Conservation (phyloP, 2,797 vertebrate species). For the Sebastes hubbsi region DNA sequence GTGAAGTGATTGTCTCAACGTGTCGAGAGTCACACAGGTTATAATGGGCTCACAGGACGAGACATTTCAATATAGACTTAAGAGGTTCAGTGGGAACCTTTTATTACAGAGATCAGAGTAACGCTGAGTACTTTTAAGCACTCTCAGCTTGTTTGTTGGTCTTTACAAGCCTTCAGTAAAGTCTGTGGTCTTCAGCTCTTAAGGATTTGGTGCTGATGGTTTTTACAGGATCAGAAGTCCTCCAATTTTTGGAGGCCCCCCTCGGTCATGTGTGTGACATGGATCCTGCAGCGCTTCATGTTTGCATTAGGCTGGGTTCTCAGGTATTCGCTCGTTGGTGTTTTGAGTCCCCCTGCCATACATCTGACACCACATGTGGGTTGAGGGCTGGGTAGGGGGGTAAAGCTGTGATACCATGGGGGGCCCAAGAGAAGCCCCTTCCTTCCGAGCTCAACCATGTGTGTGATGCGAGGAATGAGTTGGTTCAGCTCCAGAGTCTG, state of each 20-base stretch:
- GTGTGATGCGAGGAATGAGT: constrained; percentile 73
- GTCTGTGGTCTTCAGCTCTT: neutral
- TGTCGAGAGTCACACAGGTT: constrained; percentile 50
- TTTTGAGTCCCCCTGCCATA: neutral
- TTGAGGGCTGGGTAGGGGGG: neutral
- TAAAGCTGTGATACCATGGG: constrained; percentile 8
- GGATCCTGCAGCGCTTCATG: neutral
- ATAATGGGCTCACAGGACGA: constrained; percentile 53
- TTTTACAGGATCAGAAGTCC: neutral
- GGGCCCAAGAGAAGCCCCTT: constrained; percentile 5
- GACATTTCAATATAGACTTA: constrained; percentile 35
- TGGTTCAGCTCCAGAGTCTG: constrained; percentile 48
- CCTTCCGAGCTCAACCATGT: constrained; percentile 35
- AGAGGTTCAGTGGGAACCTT: constrained; percentile 19
- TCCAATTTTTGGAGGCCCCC: neutral
- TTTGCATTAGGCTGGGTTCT: neutral
- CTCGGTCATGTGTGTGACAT: neutral
- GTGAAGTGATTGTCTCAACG: constrained; percentile 55
- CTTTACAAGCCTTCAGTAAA: neutral
- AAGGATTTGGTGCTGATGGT: neutral
- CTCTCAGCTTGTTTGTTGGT: neutral
- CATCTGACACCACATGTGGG: constrained; percentile 24
- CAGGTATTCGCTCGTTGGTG: neutral
- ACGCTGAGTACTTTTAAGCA: neutral
- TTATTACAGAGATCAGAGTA: constrained; percentile 5